Conservation (phyloP, 2,888 invertebrate species). For the Conus canariensis region DNA sequence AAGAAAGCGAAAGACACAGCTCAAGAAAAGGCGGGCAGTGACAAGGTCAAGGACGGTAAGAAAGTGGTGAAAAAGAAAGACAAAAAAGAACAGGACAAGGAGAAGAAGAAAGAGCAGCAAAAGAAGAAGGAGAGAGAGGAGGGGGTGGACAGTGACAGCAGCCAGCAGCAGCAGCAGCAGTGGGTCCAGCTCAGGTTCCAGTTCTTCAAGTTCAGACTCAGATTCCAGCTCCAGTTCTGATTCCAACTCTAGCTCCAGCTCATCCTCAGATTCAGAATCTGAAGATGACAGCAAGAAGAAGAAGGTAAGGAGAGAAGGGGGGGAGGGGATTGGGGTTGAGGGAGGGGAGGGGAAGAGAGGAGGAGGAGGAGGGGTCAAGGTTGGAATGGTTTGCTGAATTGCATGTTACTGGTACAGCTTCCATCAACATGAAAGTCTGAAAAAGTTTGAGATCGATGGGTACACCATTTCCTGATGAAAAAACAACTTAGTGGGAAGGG, state of each 20-base stretch:
- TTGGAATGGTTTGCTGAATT: too few relatives aligned
- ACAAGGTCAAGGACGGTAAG: constrained; percentile 23
- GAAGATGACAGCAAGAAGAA: constrained; percentile 27
- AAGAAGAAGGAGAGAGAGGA: constrained; percentile 43
- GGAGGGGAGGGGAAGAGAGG: constrained; percentile 33
- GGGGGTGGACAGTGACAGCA: constrained; percentile 37
- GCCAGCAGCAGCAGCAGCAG: not conserved
- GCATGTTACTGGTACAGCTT: too few relatives aligned
- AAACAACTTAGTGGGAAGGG: too few relatives aligned
- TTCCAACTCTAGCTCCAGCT: constrained; percentile 29
- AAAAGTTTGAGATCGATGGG: too few relatives aligned
- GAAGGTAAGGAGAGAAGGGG: constrained; percentile 44
- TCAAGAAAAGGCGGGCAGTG: not conserved
- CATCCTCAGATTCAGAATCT: constrained; percentile 37
- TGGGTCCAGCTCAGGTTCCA: constrained; percentile 45
- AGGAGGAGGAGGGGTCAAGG: not conserved
- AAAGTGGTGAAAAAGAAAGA: constrained; percentile 42
- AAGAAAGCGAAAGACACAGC: constrained; percentile 9
- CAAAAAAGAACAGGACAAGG: constrained; percentile 2
- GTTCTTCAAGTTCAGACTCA: constrained; percentile 47
- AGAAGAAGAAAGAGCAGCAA: constrained; percentile 24
- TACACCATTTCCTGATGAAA: too few relatives aligned
- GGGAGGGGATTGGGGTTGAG: not conserved
- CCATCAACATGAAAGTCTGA: too few relatives aligned
- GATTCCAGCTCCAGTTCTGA: constrained; percentile 41